Base-by-base conservation (phyloP, 2,797 vertebrate genomes). In the Sternotherus odoratus region DNA sequence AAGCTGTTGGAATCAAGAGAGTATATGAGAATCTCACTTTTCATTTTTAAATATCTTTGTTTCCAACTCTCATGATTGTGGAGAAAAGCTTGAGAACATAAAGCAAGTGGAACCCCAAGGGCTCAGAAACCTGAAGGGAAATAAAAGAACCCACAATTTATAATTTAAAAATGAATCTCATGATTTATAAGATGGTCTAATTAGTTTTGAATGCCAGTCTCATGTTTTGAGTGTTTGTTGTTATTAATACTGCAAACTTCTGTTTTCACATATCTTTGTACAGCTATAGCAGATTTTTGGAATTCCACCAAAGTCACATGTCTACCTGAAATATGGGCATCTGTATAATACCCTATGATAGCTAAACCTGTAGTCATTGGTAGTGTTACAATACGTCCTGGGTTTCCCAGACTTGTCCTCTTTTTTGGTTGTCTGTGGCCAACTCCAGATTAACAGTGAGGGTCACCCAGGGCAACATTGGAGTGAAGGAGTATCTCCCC, bases 51-150 rank as follows among this genome's bases (percentile, higher is more conserved):
- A 49, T 49, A 0, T 30, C 16, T 39, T 50, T 12, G 43, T 81
- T 90, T 83, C 43, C 74, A 77, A 13, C 26, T 9, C 11, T 78
- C 56, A 56, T 72, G 12, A n/a, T 7, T 4, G 28, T 5, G 60
- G 69, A 57, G 12, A 30, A 60, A 88, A 90, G 51, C 4, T 33
- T 79, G n/a, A 79, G 89, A 83, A 7, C 8, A 36, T 1, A 0
- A 26, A 63, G 23, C 11, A 56, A 21, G 6, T 86, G 24, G 4
- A 21, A 8, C 0, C 0, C 3, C 17, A 72, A 36, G 21, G 83
- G 9, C 9, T 46, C 7, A 4, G 48, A 92, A 48, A 80, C 46
- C 21, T 85, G 49, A 36, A 21, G 72, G 12, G 24, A 75, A 30
- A 46, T 15, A 75, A 46, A 28, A 28, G 24, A 28, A 8, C 24